Conservation (phyloP, 2,113 vertebrate species). For the Felis catus region DNA sequence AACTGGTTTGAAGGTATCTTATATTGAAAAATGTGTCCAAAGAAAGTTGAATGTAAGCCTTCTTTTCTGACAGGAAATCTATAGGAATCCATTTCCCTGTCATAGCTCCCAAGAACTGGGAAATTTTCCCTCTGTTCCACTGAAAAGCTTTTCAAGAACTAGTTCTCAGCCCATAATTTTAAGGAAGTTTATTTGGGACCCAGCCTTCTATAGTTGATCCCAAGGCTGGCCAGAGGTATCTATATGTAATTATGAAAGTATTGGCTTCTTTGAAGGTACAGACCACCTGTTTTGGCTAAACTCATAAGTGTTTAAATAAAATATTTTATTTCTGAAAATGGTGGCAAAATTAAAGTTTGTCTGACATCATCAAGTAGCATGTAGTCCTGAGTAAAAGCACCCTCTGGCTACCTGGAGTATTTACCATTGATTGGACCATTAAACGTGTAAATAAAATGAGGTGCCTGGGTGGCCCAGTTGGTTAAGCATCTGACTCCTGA, state of each 20-base stretch:
- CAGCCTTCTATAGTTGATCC: not conserved
- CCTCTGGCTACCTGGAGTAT: not conserved
- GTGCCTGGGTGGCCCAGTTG: too few species aligned
- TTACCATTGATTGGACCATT: not conserved
- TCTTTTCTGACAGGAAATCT: not conserved
- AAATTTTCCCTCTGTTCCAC: not conserved
- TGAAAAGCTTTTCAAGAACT: not conserved
- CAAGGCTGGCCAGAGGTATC: not conserved
- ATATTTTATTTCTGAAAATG: constrained; percentile 29
- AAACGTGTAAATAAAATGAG: not conserved
- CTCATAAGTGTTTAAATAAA: not conserved
- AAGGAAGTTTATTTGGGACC: not conserved
- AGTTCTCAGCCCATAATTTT: not conserved
- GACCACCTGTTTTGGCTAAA: not conserved
- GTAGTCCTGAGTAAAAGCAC: not conserved
- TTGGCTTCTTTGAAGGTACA: not conserved
- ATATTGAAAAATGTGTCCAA: not conserved
- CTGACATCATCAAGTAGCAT: not conserved
- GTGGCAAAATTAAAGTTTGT: not conserved
- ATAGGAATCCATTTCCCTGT: not conserved
- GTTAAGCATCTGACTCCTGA: too few species aligned
- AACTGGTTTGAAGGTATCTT: not conserved
- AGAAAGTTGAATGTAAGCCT: not conserved
- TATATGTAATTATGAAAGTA: not conserved
- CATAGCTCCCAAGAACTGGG: not conserved